Evolutionary conservation across 2,797 vertebrate species (phyloP).

Genomic region (Spheniscus humboldti): DNA sequence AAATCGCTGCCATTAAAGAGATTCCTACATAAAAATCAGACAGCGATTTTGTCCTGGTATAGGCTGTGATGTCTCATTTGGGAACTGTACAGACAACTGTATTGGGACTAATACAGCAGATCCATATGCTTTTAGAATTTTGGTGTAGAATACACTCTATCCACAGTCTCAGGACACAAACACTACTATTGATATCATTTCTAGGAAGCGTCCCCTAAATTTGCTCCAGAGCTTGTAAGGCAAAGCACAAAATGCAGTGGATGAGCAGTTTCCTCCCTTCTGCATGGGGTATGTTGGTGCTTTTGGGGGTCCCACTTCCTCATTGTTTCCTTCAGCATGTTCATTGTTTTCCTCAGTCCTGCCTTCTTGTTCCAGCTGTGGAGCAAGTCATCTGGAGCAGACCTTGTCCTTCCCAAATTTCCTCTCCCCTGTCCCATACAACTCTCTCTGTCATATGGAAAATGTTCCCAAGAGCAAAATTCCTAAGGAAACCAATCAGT

Average conservation of each 20-base stretch:
- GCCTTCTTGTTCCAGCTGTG: background rate
- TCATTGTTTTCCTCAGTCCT: background rate
- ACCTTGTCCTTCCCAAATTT: background rate
- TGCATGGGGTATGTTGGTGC: background rate
- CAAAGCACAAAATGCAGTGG: background rate
- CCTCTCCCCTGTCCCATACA: background rate
- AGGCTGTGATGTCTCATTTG: background rate
- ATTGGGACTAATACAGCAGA: background rate
- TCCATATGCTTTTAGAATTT: background rate
- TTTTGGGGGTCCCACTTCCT: background rate
- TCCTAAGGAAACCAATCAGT: background rate
- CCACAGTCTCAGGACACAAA: background rate
- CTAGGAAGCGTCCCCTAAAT: background rate
- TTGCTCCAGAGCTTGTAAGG: background rate
- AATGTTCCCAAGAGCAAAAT: background rate
- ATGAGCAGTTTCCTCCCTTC: background rate
- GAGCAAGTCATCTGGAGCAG: background rate
- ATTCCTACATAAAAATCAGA: background rate
- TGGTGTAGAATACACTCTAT: background rate
- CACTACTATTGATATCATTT: background rate
- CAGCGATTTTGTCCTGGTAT: background rate
- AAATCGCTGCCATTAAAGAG: slow-evolving; percentile 15
- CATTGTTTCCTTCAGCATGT: background rate
- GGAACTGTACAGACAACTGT: background rate
- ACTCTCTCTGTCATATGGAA: background rate